These are phyloP conservation scores for Frankliniella fusca DNA, from an alignment of 2,888 invertebrate species.

Conservation along the genomic window DNA sequence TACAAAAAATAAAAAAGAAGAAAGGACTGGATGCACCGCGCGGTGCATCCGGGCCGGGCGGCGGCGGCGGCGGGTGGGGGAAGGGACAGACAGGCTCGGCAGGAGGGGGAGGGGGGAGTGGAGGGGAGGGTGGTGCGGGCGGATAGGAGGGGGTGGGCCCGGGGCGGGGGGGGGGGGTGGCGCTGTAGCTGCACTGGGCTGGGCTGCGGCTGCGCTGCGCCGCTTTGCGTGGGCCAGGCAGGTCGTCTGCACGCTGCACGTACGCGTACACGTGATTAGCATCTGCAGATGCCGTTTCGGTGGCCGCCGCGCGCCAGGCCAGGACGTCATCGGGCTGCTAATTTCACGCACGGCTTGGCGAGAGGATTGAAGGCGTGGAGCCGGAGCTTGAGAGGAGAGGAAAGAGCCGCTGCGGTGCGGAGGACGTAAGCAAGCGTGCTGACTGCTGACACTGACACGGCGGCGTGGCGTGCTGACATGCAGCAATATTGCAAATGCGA, in stretches of 20 bases:
- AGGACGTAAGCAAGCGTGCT: neutral
- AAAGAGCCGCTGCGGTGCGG: neutral
- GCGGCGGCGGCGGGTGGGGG: no score
- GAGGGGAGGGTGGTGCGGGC: neutral
- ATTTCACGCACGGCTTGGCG: no score
- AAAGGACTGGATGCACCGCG: neutral
- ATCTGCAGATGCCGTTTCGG: no score
- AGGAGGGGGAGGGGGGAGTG: neutral
- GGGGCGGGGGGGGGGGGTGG: no score
- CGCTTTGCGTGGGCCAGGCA: neutral
- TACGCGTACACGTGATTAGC: no score
- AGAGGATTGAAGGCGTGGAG: neutral
- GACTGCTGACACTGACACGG: neutral
- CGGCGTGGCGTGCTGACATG: neutral
- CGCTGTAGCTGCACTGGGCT: neutral
- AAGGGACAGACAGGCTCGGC: neutral
- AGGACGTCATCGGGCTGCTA: no score
- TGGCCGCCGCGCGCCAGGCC: no score
- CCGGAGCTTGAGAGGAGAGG: neutral
- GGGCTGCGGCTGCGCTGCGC: neutral
- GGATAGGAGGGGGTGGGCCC: no score
- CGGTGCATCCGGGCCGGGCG: conserved; percentile 12
- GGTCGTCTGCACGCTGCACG: no score
- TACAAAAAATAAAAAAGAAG: neutral
- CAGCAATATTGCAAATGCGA: no score